A percentile compares a stretch with the other conserved stretches of the same genome.
These are phyloP conservation scores for Amphimallon solstitiale DNA, from an alignment of 2,888 invertebrate genomes.

Conservation along the genomic window DNA sequence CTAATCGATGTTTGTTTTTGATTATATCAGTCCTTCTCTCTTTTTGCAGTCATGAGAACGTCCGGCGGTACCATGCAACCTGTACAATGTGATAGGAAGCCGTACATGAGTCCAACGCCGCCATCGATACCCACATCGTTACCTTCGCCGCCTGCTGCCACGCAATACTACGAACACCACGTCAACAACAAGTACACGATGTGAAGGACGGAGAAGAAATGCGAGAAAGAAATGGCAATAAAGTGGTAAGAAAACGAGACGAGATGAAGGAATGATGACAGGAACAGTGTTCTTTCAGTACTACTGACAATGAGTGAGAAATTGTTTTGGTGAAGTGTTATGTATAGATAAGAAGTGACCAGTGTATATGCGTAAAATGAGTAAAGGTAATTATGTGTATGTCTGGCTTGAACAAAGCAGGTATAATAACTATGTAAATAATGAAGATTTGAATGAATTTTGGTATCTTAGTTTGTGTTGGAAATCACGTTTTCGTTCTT, in stretches of 20 bases:
- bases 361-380: too few relatives aligned
- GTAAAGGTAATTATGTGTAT: too few relatives aligned
- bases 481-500: too few relatives aligned
- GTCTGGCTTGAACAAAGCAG: too few relatives aligned
- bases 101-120: constrained; percentile 67
- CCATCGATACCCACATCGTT: constrained; percentile 62
- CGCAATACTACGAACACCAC: constrained; percentile 58
- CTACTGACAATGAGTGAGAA: too few relatives aligned
- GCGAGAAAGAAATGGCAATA: neutral
- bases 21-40: constrained; percentile 35
- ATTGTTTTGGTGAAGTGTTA: too few relatives aligned
- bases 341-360: too few relatives aligned
- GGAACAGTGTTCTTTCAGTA: too few relatives aligned
- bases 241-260: neutral
- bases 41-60: constrained; percentile 59
- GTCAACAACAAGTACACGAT: constrained; percentile 49
- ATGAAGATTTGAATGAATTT: too few relatives aligned
- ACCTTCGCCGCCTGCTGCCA: constrained; percentile 65
- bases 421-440: too few relatives aligned
- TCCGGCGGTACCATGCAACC: constrained; percentile 56
- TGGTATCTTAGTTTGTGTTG: too few relatives aligned
- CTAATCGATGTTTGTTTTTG: constrained; percentile 18
- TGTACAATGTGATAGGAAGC: constrained; percentile 69
- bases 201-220: constrained; percentile 14
- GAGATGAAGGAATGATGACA: neutral